phyloP scores from a whole-genome alignment of 2,113 vertebrate species.

The Leucosticte australis region DNA sequence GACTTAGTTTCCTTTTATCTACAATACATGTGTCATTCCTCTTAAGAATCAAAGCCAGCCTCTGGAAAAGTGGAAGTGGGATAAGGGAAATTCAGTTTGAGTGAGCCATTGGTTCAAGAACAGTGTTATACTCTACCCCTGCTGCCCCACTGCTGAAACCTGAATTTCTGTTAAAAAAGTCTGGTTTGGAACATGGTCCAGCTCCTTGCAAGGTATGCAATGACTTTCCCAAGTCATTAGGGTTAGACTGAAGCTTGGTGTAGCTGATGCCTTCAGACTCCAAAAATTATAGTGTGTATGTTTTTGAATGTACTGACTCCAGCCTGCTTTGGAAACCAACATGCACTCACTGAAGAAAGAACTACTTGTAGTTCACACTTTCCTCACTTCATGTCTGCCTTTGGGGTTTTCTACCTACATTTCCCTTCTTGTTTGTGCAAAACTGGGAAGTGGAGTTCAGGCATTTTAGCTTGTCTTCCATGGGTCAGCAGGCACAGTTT shows the following conservation, averaged over 20 bases:
- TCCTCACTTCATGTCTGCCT: neutral
- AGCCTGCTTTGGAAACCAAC: neutral
- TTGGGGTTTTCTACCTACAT: neutral
- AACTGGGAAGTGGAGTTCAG: neutral
- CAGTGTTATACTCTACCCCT: neutral
- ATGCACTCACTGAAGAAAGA: neutral
- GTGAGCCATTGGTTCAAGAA: neutral
- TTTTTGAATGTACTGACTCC: neutral
- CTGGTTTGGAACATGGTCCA: neutral
- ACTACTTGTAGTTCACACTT: neutral
- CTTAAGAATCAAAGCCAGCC: neutral
- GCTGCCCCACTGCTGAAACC: neutral
- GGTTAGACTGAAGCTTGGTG: neutral
- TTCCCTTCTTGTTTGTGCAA: neutral
- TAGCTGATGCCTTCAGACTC: neutral
- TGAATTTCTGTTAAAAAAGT: neutral
- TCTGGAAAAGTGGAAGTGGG: neutral
- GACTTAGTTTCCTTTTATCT: neutral
- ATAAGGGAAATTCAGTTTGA: neutral
- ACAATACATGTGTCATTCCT: neutral
- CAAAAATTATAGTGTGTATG: accelerated
- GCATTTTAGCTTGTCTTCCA: neutral
- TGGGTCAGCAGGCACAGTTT: neutral
- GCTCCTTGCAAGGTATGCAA: neutral
- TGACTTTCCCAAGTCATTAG: neutral